Evolutionary conservation across 2,888 invertebrate genomes (phyloP), one percentile per base, ranked within the genome.

Genomic region (Salpingus planirostris): DNA sequence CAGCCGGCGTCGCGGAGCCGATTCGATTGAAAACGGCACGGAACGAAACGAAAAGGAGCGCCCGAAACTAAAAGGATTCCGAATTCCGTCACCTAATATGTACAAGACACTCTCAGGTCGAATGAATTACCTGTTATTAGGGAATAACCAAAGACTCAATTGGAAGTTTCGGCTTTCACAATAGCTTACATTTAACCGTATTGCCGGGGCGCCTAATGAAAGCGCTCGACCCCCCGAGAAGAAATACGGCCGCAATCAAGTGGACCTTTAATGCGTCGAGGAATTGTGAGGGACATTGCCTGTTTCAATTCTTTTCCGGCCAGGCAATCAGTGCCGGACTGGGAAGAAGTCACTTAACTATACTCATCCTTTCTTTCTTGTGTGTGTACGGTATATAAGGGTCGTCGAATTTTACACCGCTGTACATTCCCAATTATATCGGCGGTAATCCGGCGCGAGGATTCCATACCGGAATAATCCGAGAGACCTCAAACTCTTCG

Each of bases 171-270:
- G 48, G 51, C 46, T 49, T 51, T 51, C 52, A 58, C 57, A 58
- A 60, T 58, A 53, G 57, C 52, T 54, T 53, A 55, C 55, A 54
- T 59, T 57, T 59, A 57, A 56, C 54, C 55, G 51, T 52, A 54
- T 54, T 53, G 55, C 54, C 41, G 54, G 54, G 54, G 52, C 42
- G 49, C 50, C 51, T 60, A 59, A 60, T 59, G 57, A 60, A 59
- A 60, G 51, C 57, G 46, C 44, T 55, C 53, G 48, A 55, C 51
- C 54, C 54, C 23, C 50, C 42, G 44, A 52, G 57, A 60, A 60
- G 60, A 62, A 59, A 60, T 62, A 62, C 59, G 55, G 57, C 55
- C 55, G 59, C 59, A 60, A 62, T 62, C 61, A 62, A 58, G 60
- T 57, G 58, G 55, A 56, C 57, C 58, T 59, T 57, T 57, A 60